A percentile compares a stretch with the other conserved stretches of the same genome.
Conservation (phyloP, 2,113 vertebrate species). For the Hippopotamus amphibius region DNA sequence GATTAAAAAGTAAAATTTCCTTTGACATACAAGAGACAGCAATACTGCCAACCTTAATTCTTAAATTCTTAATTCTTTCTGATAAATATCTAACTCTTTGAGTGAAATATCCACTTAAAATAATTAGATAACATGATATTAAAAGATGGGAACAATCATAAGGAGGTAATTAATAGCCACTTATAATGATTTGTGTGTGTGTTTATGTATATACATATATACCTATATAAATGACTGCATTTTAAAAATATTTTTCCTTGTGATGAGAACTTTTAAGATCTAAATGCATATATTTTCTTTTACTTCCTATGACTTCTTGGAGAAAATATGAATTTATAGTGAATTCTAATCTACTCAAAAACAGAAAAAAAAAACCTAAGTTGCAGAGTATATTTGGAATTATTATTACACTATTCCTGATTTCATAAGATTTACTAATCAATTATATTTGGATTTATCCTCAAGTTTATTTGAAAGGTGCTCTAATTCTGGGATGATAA, state of each 20-base stretch:
- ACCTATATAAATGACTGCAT: neutral
- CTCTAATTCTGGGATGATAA: neutral
- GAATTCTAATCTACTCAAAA: neutral
- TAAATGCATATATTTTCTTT: neutral
- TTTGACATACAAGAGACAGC: neutral
- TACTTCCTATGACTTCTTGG: neutral
- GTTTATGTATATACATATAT: neutral
- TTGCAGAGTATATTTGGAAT: neutral
- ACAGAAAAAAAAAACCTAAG: neutral
- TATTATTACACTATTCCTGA: neutral
- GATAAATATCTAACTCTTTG: conserved; percentile 1
- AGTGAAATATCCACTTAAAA: conserved; percentile 59
- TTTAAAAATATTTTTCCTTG: neutral
- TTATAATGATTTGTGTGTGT: neutral
- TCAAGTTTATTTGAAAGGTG: neutral
- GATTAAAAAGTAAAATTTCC: conserved; percentile 54
- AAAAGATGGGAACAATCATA: conserved; percentile 38
- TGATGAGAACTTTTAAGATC: neutral
- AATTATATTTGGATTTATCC: neutral
- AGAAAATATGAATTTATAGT: neutral
- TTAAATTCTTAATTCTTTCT: neutral
- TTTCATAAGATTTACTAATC: neutral
- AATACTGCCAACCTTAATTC: conserved; percentile 48
- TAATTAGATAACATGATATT: conserved; percentile 1
- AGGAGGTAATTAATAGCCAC: conserved; percentile 17